phyloP scores from a whole-genome alignment of 2,113 vertebrate genomes.

The Syngnathoides biaculeatus region DNA sequence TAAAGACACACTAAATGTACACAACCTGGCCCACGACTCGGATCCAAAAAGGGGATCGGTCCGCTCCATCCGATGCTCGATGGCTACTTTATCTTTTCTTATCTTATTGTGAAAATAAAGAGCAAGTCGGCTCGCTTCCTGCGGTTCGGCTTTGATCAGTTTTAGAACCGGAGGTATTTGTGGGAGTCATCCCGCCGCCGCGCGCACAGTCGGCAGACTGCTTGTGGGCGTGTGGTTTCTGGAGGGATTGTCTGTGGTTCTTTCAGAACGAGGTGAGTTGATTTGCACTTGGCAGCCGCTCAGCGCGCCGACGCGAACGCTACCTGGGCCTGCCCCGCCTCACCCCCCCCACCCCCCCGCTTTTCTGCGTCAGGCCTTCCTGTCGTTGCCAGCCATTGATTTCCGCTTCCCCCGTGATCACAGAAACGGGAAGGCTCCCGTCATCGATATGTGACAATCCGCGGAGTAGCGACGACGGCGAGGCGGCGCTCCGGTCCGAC shows the following conservation, averaged over 20 bases:
- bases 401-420: constrained; percentile 43
- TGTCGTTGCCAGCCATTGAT: constrained; percentile 41
- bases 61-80: constrained; percentile 35
- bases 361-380: constrained; percentile 45
- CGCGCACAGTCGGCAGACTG: constrained; percentile 18
- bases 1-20: constrained; percentile 23
- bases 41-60: not conserved
- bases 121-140: not conserved
- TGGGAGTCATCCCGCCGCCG: constrained; percentile 21
- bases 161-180: constrained; percentile 15
- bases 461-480: not conserved
- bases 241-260: not conserved
- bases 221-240: constrained; percentile 23
- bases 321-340: constrained; percentile 65
- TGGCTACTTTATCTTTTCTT: constrained; percentile 32
- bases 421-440: constrained; percentile 26
- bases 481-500: constrained; percentile 6
- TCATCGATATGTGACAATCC: not conserved
- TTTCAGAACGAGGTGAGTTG: constrained; percentile 15
- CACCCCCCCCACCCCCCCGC: too few species aligned
- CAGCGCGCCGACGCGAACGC: constrained; percentile 53
- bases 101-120: constrained; percentile 40
- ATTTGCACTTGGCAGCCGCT: constrained; percentile 42
- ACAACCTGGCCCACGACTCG: constrained; percentile 1
- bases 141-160: constrained; percentile 25